Base-by-base conservation (phyloP, 2,797 vertebrate genomes). In the Acipenser transmontanus region DNA sequence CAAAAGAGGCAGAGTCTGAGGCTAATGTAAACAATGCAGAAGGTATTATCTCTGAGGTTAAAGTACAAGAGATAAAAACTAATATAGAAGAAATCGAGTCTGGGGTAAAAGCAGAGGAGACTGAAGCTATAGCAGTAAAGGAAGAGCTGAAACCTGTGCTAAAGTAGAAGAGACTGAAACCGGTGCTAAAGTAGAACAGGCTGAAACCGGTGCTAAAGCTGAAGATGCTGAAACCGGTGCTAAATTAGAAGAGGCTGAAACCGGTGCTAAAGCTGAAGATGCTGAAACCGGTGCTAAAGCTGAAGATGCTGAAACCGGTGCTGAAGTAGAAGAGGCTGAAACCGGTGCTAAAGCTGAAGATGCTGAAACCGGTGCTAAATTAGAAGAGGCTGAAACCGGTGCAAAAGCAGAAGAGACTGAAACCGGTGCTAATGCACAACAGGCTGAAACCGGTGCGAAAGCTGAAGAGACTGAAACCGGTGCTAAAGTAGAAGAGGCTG, bases 401-500 rank as follows among this genome's bases (percentile, higher is more conserved):
- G 14, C 20, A 1, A 34, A 34, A 34, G 20, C 1, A 34, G 20
- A 34, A 34, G 20, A 61, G 6, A 10, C 59, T 61, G 72, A 66
- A 70, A 57, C 7, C 1, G 61, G 11, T 48, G 67, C 61, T 47
- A 67, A 49, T 17, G 48, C 34, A 47, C 62, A 66, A 61, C 59
- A 70, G 52, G 47, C 66, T 59, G 49, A 49, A 34, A 34, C 12
- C 6, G 68, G 72, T 60, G 67, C 61, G 67, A 67, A 71, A 63
- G 68, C 62, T 7, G 71, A 83, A 69, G 47, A 6, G 11, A 77
- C 83, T 71, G 68, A 68, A 56, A 73, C 63, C 66, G 62, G 11
- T n/a, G 11, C 49, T 14, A 80, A 70, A 64, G 69, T 75, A 62
- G 71, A 71, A 9, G 76, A 75, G 59, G 68, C 57, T 13, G 75